A percentile compares a stretch with the other conserved stretches of the same genome.
Evolutionary conservation across 2,797 vertebrate species (phyloP).

Genomic region (Podarcis lilfordi): DNA sequence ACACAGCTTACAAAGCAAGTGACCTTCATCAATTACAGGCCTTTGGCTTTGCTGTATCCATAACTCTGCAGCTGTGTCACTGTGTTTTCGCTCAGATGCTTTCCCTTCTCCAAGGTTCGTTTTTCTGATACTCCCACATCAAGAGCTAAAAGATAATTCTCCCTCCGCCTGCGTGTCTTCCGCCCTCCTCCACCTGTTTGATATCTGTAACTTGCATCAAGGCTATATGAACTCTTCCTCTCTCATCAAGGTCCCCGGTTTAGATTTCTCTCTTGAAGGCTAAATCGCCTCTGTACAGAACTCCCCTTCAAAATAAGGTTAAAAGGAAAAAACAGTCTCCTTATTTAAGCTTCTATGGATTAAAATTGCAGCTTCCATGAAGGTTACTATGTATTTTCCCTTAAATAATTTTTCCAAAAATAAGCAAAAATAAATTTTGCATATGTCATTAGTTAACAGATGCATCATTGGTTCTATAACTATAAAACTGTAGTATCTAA

Average conservation of each 20-base stretch:
- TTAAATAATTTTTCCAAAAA: no score
- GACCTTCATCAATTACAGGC: conserved; percentile 27
- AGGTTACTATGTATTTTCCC: not conserved
- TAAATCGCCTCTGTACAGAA: conserved; percentile 37
- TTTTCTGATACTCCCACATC: conserved; percentile 65
- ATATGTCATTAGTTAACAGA: conserved; percentile 11
- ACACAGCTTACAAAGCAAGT: conserved; percentile 11
- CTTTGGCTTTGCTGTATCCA: conserved; percentile 58
- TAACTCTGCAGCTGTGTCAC: conserved; percentile 63
- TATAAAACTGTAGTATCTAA: no score
- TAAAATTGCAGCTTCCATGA: not conserved
- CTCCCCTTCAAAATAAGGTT: conserved; percentile 44
- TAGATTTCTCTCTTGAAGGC: conserved; percentile 35
- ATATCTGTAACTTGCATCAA: conserved; percentile 47
- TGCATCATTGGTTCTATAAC: not conserved
- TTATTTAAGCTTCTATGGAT: not conserved
- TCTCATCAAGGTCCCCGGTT: conserved; percentile 49
- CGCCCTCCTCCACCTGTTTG: conserved; percentile 49
- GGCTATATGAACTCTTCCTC: conserved; percentile 44
- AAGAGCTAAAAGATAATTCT: conserved; percentile 64
- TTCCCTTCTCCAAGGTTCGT: conserved; percentile 69
- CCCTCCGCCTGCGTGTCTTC: conserved; percentile 50
- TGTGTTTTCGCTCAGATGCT: conserved; percentile 60
- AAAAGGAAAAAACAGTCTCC: conserved; percentile 22
- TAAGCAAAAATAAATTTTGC: not conserved